phyloP scores from a whole-genome alignment of 2,797 vertebrate genomes.

The Poecilia wingei region DNA sequence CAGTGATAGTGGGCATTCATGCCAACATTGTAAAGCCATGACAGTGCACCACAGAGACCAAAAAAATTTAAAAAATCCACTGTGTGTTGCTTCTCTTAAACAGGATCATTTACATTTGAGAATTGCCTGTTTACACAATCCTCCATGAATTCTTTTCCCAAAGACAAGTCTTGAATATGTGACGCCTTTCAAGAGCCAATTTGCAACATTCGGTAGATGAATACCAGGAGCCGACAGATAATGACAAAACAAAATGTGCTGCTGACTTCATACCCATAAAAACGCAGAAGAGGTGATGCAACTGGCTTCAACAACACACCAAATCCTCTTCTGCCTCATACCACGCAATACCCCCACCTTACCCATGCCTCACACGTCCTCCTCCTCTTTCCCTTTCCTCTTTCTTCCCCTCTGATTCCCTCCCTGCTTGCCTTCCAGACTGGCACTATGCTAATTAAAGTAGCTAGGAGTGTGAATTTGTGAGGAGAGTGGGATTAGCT shows the following conservation, averaged over 20 bases:
- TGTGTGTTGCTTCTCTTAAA: slow-evolving; percentile 61
- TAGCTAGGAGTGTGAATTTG: slow-evolving; percentile 82
- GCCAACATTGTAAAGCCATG: slow-evolving; percentile 49
- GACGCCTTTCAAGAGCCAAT: slow-evolving; percentile 79
- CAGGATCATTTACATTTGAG: slow-evolving; percentile 65
- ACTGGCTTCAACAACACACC: slow-evolving; percentile 72
- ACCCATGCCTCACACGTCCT: slow-evolving; percentile 44
- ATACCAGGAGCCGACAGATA: slow-evolving; percentile 72
- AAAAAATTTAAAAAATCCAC: slow-evolving; percentile 37
- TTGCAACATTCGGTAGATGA: slow-evolving; percentile 77
- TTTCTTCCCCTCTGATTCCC: slow-evolving; percentile 61
- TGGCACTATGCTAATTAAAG: slow-evolving; percentile 86
- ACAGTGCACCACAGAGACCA: slow-evolving; percentile 48
- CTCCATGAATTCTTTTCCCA: slow-evolving; percentile 72
- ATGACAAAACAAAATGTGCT: slow-evolving; percentile 80
- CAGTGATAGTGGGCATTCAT: slow-evolving; percentile 43
- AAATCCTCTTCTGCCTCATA: slow-evolving; percentile 77
- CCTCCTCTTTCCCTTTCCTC: slow-evolving; percentile 44
- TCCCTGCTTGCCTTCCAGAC: slow-evolving; percentile 77
- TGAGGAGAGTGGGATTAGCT: slow-evolving; percentile 84
- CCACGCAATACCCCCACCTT: slow-evolving; percentile 69
- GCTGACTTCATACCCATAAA: slow-evolving; percentile 76
- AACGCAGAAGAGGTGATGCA: slow-evolving; percentile 77
- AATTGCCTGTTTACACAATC: slow-evolving; percentile 67
- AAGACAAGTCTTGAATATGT: slow-evolving; percentile 68